Base-by-base conservation (phyloP, 1,140 invertebrate genomes). In the Mya arenaria region DNA sequence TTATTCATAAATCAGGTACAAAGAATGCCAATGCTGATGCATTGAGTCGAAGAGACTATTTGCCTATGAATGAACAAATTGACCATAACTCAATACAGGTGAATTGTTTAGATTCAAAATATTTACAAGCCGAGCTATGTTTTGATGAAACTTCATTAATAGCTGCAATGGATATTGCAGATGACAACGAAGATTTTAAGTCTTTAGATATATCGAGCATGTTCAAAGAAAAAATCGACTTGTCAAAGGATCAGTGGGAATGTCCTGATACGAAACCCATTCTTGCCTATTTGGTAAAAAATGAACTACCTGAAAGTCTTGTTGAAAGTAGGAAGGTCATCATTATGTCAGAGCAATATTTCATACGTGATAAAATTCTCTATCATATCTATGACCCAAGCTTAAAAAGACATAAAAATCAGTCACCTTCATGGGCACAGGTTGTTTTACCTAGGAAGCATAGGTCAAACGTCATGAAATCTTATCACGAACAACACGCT, bases 401-500 rank as follows among this genome's bases (percentile, higher is more conserved):
- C 23, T 5, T 17, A 4, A 85, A 34, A n/a, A n/a, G n/a, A n/a
- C n/a, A n/a, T n/a, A n/a, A n/a, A n/a, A n/a, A n/a, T n/a, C n/a
- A n/a, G n/a, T n/a, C n/a, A n/a, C n/a, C n/a, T n/a, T n/a, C n/a
- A n/a, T n/a, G n/a, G n/a, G n/a, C n/a, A n/a, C n/a, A n/a, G n/a
- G n/a, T n/a, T n/a, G n/a, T n/a, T n/a, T n/a, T n/a, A n/a, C n/a
- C n/a, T n/a, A n/a, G n/a, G n/a, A n/a, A n/a, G 0, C 28, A 63
- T 2, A 25, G 85, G 19, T 32, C 52, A 0, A 56, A 86, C 37
- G 34, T 82, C 25, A 23, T 84, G 13, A 2, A n/a, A 44, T 41
- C 62, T 28, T 82, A 72, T 23, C 72, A 77, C 73, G 84, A 85
- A n/a, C 71, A 65, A 28, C 56, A 65, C n/a, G 83, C 65, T 25